phyloP scores from a whole-genome alignment of 2,797 vertebrate genomes.

The Scolopax bukidnonensis region DNA sequence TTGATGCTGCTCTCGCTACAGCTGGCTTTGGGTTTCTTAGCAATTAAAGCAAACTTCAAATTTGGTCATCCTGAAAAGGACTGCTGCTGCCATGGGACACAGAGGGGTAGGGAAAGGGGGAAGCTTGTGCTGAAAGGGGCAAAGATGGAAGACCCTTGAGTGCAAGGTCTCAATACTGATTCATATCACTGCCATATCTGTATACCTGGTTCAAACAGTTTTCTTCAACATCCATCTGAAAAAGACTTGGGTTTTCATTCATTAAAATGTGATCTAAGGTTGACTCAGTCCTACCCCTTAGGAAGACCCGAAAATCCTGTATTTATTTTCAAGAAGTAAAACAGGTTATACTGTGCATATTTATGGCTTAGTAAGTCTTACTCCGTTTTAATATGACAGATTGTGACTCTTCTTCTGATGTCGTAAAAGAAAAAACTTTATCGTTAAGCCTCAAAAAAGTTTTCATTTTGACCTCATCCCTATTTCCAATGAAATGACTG shows the following conservation, averaged over 20 bases:
- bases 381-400: background rate
- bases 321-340: background rate
- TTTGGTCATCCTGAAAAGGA: background rate
- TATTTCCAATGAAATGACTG: background rate
- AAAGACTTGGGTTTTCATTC: background rate
- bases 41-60: background rate
- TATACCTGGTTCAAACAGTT: background rate
- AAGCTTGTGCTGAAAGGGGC: rapidly evolving
- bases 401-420: background rate
- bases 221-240: background rate
- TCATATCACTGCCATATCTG: background rate
- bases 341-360: background rate
- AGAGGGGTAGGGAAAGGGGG: background rate
- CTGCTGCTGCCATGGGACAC: background rate
- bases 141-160: background rate
- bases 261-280: background rate
- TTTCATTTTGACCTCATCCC: background rate
- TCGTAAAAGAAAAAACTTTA: background rate
- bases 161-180: background rate
- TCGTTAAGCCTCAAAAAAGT: background rate
- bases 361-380: background rate
- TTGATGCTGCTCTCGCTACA: background rate
- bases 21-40: background rate
- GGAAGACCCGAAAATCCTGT: background rate
- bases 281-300: background rate